Percentiles rank a stretch among this genome's conserved stretches.
Conservation (phyloP, 2,797 vertebrate genomes). For the Pagetopsis macropterus region DNA sequence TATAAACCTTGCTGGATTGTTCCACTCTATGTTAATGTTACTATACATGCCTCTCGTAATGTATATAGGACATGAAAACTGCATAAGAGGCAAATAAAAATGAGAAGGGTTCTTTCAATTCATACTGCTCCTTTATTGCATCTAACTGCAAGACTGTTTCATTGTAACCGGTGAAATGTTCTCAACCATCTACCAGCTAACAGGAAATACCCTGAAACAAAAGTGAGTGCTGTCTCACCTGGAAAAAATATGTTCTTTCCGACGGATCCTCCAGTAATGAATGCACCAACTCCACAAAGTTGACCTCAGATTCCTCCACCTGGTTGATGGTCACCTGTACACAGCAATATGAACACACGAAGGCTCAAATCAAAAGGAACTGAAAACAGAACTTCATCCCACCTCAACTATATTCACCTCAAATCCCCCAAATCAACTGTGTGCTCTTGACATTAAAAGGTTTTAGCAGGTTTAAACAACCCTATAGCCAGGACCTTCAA, state of each 20-base stretch:
- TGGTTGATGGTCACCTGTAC: slow-evolving; percentile 75
- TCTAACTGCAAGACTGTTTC: no score
- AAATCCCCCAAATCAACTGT: neutral
- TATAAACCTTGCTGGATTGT: no score
- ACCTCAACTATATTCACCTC: neutral
- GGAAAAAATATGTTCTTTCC: slow-evolving; percentile 78
- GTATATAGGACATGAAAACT: no score
- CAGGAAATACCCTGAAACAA: neutral
- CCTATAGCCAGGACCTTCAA: neutral
- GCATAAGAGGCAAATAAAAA: no score
- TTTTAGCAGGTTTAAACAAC: neutral
- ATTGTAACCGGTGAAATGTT: no score
- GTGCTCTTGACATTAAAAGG: neutral
- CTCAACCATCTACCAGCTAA: no score
- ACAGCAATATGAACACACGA: neutral
- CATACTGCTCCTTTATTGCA: no score
- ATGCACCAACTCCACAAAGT: slow-evolving; percentile 82
- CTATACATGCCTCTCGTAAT: no score
- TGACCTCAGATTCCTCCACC: slow-evolving; percentile 80
- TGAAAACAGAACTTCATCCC: neutral
- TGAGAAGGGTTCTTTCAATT: no score
- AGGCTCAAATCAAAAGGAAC: neutral
- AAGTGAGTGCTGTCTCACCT: slow-evolving; percentile 59
- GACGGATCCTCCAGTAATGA: slow-evolving; percentile 72
- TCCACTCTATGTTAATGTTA: no score